phyloP scores from a whole-genome alignment of 2,113 vertebrate genomes.

The Malurus melanocephalus region DNA sequence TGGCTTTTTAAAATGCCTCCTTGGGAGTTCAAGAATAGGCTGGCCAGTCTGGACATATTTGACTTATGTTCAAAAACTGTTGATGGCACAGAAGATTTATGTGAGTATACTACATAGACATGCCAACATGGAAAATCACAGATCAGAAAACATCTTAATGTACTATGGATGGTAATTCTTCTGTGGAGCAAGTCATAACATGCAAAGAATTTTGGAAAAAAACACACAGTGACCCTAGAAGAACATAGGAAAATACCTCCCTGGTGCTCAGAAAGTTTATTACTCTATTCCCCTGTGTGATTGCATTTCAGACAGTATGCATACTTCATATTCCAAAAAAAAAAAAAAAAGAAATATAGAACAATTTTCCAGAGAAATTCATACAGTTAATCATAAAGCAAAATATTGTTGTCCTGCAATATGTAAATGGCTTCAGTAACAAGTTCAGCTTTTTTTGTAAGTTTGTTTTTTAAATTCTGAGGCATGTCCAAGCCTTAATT shows the following conservation, averaged over 20 bases:
- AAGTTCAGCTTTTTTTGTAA: neutral
- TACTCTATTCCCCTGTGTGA: neutral
- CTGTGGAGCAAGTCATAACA: neutral
- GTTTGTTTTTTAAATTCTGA: neutral
- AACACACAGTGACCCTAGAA: neutral
- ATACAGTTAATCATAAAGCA: neutral
- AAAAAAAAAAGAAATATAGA: neutral
- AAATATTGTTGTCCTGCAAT: neutral
- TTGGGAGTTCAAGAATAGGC: neutral
- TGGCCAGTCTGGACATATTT: neutral
- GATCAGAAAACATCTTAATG: neutral
- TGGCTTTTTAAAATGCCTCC: neutral
- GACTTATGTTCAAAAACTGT: neutral
- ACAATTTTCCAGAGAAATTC: neutral
- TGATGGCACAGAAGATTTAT: neutral
- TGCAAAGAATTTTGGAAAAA: neutral
- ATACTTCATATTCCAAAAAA: neutral
- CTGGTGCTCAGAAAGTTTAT: neutral
- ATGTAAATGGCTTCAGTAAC: neutral
- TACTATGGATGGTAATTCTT: neutral
- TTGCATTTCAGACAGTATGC: neutral
- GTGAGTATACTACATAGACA: neutral
- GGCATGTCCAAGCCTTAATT: neutral
- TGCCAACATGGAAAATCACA: neutral
- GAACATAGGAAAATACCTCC: neutral